Conservation (phyloP, 1,140 invertebrate species). For the Orchestia grillus region DNA sequence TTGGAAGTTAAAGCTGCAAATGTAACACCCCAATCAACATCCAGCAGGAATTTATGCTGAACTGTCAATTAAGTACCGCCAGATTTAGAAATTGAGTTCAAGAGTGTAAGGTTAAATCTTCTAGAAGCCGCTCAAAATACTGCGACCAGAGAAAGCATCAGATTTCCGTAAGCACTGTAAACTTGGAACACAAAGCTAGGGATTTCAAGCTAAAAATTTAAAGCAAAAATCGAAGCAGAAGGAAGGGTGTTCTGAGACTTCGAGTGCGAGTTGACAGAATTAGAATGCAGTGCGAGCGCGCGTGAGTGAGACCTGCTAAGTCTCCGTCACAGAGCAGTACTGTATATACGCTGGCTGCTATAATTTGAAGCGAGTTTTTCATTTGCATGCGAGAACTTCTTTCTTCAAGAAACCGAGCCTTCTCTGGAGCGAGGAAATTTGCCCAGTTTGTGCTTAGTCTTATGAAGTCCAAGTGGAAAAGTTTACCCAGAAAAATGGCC, state of each 20-base stretch:
- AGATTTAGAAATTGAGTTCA: not conserved
- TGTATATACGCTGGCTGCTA: not conserved
- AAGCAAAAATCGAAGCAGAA: not conserved
- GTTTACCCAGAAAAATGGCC: constrained; percentile 51
- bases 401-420: not conserved
- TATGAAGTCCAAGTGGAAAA: constrained; percentile 56
- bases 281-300: not conserved
- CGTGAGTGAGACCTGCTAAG: not conserved
- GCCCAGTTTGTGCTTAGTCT: constrained; percentile 51
- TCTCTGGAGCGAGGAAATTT: constrained; percentile 36
- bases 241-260: not conserved
- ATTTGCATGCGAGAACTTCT: constrained; percentile 46
- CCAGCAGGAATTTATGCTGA: not conserved
- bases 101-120: not conserved
- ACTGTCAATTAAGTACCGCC: not conserved
- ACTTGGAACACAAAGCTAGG: too few relatives aligned
- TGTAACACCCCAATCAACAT: not conserved
- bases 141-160: not conserved
- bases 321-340: not conserved
- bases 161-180: not conserved
- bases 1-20: too few relatives aligned
- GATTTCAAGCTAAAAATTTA: not conserved
- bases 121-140: not conserved
- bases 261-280: not conserved
- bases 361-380: constrained; percentile 38